phyloP scores from a whole-genome alignment of 1,140 invertebrate species.

The Meloidogyne exigua region DNA sequence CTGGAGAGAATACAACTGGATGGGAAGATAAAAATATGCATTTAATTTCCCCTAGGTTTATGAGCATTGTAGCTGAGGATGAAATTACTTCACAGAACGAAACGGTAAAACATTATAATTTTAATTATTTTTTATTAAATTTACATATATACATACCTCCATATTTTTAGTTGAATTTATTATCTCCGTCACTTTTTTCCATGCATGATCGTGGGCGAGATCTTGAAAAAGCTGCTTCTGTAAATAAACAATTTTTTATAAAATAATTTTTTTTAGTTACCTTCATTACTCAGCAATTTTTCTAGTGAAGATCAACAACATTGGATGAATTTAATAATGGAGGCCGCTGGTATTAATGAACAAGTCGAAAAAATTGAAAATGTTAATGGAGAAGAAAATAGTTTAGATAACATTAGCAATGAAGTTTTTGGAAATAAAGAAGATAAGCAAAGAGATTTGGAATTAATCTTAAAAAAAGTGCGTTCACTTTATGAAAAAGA shows the following conservation, averaged over 20 bases:
- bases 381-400: not conserved
- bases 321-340: slow-evolving; percentile 54
- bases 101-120: slow-evolving; percentile 37
- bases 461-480: slow-evolving; percentile 11
- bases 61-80: slow-evolving; percentile 55
- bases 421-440: not conserved
- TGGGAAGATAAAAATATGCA: slow-evolving; percentile 61
- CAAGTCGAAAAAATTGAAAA: slow-evolving; percentile 16
- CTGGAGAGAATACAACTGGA: slow-evolving; percentile 56
- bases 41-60: slow-evolving; percentile 54
- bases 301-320: slow-evolving; percentile 41
- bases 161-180: slow-evolving; percentile 48
- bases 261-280: slow-evolving; percentile 14
- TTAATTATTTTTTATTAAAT: not conserved
- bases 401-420: not conserved
- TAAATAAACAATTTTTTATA: not conserved
- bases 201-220: slow-evolving; percentile 58
- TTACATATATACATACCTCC: too few relatives aligned
- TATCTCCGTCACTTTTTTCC: slow-evolving; percentile 58
- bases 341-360: slow-evolving; percentile 34
- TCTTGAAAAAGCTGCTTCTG: slow-evolving; percentile 46
- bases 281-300: slow-evolving; percentile 40
- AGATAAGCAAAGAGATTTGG: not conserved
- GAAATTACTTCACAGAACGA: slow-evolving; percentile 33
- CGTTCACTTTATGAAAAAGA: slow-evolving; percentile 26